A percentile compares a stretch with the other conserved stretches of the same genome.
These are phyloP conservation scores for Drosophila lacertosa DNA, from an alignment of 1,140 invertebrate genomes.

Conservation along the genomic window DNA sequence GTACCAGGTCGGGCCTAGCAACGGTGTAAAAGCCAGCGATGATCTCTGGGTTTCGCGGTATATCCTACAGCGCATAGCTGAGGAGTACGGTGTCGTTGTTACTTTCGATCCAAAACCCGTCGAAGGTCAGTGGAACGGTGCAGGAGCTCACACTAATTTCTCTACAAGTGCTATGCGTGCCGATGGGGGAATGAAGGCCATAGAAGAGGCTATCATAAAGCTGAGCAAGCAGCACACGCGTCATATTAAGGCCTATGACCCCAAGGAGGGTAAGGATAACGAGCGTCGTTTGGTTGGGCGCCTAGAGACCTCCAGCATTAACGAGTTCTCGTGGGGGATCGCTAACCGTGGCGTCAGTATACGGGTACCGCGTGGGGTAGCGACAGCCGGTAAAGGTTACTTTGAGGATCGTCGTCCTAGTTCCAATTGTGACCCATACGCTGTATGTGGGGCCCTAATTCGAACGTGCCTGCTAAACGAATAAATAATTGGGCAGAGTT, in stretches of 20 bases:
- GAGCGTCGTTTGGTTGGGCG: conserved; percentile 91
- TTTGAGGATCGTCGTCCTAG: conserved; percentile 94
- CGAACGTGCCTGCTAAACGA: conserved; percentile 88
- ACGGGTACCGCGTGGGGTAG: conserved; percentile 90
- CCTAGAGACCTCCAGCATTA: conserved; percentile 92
- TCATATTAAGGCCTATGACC: conserved; percentile 96
- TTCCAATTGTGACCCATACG: conserved; percentile 95
- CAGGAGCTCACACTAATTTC: conserved; percentile 92
- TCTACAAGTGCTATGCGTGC: conserved; percentile 94
- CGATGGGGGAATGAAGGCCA: conserved; percentile 89
- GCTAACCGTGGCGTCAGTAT: conserved; percentile 89
- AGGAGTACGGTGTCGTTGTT: conserved; percentile 94
- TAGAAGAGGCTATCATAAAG: conserved; percentile 91
- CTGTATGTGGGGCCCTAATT: conserved; percentile 88
- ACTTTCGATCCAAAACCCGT: conserved; percentile 94
- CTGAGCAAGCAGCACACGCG: conserved; percentile 91
- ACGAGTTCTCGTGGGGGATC: conserved; percentile 91
- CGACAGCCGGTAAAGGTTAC: conserved; percentile 93
- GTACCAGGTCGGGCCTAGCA: conserved; percentile 88
- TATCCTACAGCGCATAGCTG: conserved; percentile 93
- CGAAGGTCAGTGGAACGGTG: conserved; percentile 95
- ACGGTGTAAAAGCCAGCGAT: conserved; percentile 93
- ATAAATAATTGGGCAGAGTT: conserved; percentile 21
- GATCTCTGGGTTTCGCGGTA: conserved; percentile 92
- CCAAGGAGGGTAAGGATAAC: conserved; percentile 93